These are phyloP conservation scores for Acrossocheilus fasciatus DNA, from an alignment of 2,797 vertebrate species.

Conservation along the genomic window DNA sequence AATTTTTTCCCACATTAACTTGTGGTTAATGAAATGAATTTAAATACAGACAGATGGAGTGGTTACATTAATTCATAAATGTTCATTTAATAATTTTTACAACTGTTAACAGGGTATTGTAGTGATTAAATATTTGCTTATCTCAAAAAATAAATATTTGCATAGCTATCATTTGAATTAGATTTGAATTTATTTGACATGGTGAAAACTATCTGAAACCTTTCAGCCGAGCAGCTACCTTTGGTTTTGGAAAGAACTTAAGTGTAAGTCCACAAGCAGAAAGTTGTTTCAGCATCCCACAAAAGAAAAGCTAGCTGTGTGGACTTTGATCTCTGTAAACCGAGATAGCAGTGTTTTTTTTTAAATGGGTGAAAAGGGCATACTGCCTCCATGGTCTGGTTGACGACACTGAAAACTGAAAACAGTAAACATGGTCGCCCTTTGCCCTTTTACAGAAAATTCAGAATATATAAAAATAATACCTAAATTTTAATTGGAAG, in stretches of 20 bases:
- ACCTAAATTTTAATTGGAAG: not conserved
- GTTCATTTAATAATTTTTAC: not conserved
- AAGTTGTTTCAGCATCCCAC: not conserved
- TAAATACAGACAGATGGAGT: not conserved
- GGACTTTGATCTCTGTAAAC: slow-evolving; percentile 25
- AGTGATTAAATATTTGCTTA: not conserved
- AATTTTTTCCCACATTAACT: too few relatives aligned
- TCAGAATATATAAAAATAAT: not conserved
- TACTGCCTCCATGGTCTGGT: not conserved
- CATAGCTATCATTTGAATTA: not conserved
- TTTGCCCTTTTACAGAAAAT: slow-evolving; percentile 5
- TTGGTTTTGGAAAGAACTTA: not conserved
- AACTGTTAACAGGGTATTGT: not conserved
- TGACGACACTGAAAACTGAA: not conserved
- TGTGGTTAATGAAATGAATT: too few relatives aligned
- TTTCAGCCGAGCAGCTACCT: not conserved
- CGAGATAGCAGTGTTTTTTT: not conserved
- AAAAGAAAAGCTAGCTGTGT: not conserved
- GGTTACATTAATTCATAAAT: not conserved
- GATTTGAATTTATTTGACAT: not conserved
- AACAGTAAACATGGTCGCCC: not conserved
- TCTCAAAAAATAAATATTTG: not conserved
- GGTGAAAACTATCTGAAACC: not conserved
- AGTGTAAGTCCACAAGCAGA: not conserved
- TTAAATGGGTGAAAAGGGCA: not conserved